phyloP scores from a whole-genome alignment of 2,888 invertebrate genomes.

The Limenitis camilla region DNA sequence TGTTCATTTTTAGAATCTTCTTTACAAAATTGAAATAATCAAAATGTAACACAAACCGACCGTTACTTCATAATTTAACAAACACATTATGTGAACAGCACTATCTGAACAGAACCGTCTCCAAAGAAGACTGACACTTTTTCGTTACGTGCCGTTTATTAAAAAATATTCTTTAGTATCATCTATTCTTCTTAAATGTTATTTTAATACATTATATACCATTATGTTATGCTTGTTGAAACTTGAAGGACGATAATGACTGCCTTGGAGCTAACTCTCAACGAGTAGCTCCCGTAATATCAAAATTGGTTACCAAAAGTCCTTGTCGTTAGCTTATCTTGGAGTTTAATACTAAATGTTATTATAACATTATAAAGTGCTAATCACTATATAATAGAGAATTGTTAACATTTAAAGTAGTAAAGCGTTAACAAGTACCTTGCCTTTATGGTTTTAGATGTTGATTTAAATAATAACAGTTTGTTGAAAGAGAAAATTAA shows the following conservation, averaged over 20 bases:
- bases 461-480: background rate
- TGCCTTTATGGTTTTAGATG: background rate
- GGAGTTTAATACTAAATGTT: constrained; percentile 29
- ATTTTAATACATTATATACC: background rate
- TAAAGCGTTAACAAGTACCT: background rate
- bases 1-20: too few species aligned
- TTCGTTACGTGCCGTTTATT: too few species aligned
- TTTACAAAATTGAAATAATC: too few species aligned
- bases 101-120: too few species aligned
- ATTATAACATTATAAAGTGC: constrained; percentile 1
- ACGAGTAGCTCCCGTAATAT: constrained; percentile 44
- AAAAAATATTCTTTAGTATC: too few species aligned
- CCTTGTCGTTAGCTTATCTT: constrained; percentile 45
- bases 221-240: background rate
- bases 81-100: too few species aligned
- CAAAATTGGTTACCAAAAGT: constrained; percentile 40
- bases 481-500: too few species aligned
- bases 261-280: constrained; percentile 33
- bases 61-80: too few species aligned
- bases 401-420: constrained; percentile 1
- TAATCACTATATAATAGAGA: constrained; percentile 5
- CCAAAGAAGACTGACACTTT: too few species aligned
- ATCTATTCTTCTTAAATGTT: too few species aligned
- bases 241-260: background rate
- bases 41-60: too few species aligned